These are phyloP conservation scores for Lepidurus apus DNA, from an alignment of 1,140 invertebrate species.

Conservation along the genomic window DNA sequence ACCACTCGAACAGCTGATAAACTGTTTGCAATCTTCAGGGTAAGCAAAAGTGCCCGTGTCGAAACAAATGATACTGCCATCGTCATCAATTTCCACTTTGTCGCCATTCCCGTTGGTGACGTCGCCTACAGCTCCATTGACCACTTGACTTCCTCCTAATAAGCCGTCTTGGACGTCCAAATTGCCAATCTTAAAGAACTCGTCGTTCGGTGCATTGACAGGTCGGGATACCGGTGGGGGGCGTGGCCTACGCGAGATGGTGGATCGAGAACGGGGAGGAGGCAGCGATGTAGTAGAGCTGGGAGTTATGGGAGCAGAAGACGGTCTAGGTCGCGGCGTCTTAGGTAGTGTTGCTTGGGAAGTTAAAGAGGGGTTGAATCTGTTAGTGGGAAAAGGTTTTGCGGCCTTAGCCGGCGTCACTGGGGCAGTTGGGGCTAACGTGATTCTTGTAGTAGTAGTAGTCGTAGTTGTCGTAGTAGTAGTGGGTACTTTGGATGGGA, in stretches of 20 bases:
- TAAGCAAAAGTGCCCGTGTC: slow-evolving; percentile 84
- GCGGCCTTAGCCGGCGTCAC: slow-evolving; percentile 25
- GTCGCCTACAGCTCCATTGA: not conserved
- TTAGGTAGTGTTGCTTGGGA: not conserved
- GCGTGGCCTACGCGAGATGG: slow-evolving; percentile 27
- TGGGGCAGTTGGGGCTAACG: slow-evolving; percentile 29
- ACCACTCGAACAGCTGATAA: slow-evolving; percentile 77
- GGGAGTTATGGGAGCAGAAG: not conserved
- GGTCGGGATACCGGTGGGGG: slow-evolving; percentile 26
- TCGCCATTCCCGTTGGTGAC: slow-evolving; percentile 26
- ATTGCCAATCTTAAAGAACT: slow-evolving; percentile 36
- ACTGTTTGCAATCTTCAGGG: slow-evolving; percentile 78
- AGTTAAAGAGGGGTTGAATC: not conserved
- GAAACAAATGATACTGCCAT: slow-evolving; percentile 67
- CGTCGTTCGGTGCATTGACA: slow-evolving; percentile 27
- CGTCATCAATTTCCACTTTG: slow-evolving; percentile 39
- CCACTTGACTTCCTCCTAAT: slow-evolving; percentile 40
- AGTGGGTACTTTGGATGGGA: slow-evolving; percentile 25
- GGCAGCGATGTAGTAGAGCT: slow-evolving; percentile 24
- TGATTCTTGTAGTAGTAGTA: slow-evolving; percentile 33
- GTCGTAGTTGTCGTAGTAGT: slow-evolving; percentile 35
- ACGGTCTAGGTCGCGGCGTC: not conserved
- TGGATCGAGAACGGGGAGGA: slow-evolving; percentile 26
- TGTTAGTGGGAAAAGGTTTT: not conserved
- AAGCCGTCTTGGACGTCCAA: slow-evolving; percentile 37